A percentile compares a stretch with the other conserved stretches of the same genome.
phyloP scores from a whole-genome alignment of 2,888 invertebrate genomes.

The Belgica antarctica region DNA sequence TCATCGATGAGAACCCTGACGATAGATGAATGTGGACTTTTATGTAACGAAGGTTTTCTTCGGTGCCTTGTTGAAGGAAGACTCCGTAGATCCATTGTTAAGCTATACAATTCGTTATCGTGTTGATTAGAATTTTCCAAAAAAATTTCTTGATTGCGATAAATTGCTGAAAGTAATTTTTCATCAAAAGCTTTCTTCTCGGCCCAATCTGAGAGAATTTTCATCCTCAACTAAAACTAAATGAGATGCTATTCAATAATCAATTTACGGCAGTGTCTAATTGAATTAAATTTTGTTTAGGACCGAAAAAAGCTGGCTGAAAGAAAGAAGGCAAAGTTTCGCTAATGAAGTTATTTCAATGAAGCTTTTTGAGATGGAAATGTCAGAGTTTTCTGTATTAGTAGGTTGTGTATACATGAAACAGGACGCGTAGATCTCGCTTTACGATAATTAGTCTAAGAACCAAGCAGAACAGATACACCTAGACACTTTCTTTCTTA shows the following conservation, averaged over 20 bases:
- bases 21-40: too few relatives aligned
- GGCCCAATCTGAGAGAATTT: background rate
- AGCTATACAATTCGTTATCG: conserved; percentile 11
- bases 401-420: too few relatives aligned
- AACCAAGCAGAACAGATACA: too few relatives aligned
- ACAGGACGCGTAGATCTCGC: too few relatives aligned
- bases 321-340: too few relatives aligned
- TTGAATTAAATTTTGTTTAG: background rate
- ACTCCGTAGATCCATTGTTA: background rate
- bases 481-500: background rate
- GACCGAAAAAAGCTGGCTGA: too few relatives aligned
- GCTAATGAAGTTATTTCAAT: background rate
- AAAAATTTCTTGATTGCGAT: background rate
- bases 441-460: too few relatives aligned
- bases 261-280: conserved; percentile 11
- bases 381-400: background rate
- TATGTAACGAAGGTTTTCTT: too few relatives aligned
- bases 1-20: too few relatives aligned
- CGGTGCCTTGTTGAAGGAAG: background rate
- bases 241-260: conserved; percentile 4
- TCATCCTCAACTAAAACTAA: background rate
- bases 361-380: background rate
- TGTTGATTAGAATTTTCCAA: background rate
- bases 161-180: background rate
- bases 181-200: background rate